Conservation (phyloP, 1,140 invertebrate genomes). For the Sarcophaga peregrina region DNA sequence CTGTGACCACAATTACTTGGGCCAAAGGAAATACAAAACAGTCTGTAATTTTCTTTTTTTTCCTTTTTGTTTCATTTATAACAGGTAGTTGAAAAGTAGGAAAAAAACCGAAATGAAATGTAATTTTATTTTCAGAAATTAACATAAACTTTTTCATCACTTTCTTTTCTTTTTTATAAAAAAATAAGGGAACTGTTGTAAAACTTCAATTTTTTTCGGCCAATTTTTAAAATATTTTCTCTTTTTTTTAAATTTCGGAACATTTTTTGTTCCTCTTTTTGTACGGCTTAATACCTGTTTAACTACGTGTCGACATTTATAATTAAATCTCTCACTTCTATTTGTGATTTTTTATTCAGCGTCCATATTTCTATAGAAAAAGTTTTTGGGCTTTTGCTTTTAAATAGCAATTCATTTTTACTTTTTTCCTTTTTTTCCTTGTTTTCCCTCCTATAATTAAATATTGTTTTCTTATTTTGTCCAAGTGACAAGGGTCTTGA, state of each 20-base stretch:
- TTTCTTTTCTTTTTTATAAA: background rate
- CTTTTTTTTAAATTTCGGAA: background rate
- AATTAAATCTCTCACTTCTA: conserved; percentile 12
- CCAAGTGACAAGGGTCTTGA: conserved; percentile 1
- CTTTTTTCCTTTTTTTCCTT: background rate
- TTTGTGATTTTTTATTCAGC: background rate
- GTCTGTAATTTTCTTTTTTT: too few species aligned
- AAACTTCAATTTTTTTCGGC: too few species aligned
- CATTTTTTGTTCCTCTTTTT: background rate
- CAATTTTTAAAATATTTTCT: too few species aligned
- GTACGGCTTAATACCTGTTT: conserved; percentile 3
- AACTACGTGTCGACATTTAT: conserved; percentile 24
- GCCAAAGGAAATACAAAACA: background rate
- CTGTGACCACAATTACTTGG: conserved; percentile 15
- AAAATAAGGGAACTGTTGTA: too few species aligned
- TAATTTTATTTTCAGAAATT: background rate
- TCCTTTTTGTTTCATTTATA: too few species aligned
- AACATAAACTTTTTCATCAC: background rate
- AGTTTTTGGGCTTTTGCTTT: background rate
- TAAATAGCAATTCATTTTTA: background rate
- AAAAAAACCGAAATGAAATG: background rate
- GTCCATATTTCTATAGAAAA: background rate
- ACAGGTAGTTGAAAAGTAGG: background rate
- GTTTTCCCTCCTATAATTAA: background rate
- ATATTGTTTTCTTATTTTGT: conserved; percentile 22